phyloP scores from a whole-genome alignment of 2,888 invertebrate genomes.

The Epistrophella euchroma region DNA sequence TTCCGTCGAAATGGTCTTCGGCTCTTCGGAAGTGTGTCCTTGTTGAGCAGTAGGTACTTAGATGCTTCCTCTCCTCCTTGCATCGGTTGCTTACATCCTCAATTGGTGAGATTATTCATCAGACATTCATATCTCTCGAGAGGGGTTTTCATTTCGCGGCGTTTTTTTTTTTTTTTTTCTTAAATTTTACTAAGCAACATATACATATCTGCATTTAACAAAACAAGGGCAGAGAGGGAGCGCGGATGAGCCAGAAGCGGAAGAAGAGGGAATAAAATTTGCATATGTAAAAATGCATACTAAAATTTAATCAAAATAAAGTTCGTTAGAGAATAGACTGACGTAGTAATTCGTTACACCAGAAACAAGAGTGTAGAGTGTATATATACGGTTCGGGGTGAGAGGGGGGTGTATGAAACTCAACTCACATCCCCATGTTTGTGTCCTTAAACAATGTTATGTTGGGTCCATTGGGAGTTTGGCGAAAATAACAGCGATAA shows the following conservation, averaged over 20 bases:
- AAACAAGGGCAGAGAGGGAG: background rate
- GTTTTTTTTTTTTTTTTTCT: slow-evolving; percentile 24
- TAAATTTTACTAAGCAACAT: background rate
- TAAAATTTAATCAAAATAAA: slow-evolving; percentile 78
- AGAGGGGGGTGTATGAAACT: slow-evolving; percentile 18
- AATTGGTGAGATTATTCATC: slow-evolving; percentile 75
- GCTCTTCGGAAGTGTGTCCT: slow-evolving; percentile 72
- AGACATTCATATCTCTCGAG: slow-evolving; percentile 76
- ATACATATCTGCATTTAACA: background rate
- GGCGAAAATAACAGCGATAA: slow-evolving; percentile 47
- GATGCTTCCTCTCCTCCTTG: slow-evolving; percentile 23
- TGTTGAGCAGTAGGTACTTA: slow-evolving; percentile 59
- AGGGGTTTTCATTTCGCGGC: slow-evolving; percentile 71
- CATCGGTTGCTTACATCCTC: slow-evolving; percentile 61
- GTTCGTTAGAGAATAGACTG: slow-evolving; percentile 77
- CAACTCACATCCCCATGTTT: slow-evolving; percentile 23
- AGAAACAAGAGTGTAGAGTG: slow-evolving; percentile 35
- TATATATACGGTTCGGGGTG: too few relatives aligned
- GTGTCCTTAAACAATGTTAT: slow-evolving; percentile 51
- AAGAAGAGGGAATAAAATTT: slow-evolving; percentile 56
- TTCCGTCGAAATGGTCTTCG: slow-evolving; percentile 64
- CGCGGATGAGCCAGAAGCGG: background rate
- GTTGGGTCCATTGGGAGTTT: slow-evolving; percentile 60
- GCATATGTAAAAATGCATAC: slow-evolving; percentile 76
- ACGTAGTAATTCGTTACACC: slow-evolving; percentile 72